Evolutionary conservation across 2,113 vertebrate genomes (phyloP).

Genomic region (Tautogolabrus adspersus): DNA sequence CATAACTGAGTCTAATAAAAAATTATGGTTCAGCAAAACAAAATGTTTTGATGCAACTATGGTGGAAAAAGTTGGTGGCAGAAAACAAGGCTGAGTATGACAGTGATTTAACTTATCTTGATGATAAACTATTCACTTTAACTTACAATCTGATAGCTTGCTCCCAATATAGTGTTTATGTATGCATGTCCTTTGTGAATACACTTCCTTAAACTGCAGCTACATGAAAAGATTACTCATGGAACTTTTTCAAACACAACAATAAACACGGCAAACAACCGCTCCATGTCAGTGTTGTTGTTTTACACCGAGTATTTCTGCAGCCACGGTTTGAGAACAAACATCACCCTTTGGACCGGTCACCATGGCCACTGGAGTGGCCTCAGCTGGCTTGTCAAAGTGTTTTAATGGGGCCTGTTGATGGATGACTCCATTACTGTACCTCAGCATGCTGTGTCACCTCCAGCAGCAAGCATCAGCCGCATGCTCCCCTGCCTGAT

Average conservation of each 20-base stretch:
- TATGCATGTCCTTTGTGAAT: not conserved
- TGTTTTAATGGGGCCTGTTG: slow-evolving; percentile 78
- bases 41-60: too few species aligned
- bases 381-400: slow-evolving; percentile 77
- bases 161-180: not conserved
- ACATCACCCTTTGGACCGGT: slow-evolving; percentile 66
- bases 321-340: slow-evolving; percentile 59
- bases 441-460: slow-evolving; percentile 75
- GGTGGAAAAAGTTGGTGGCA: too few species aligned
- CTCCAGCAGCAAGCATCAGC: slow-evolving; percentile 73
- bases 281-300: not conserved
- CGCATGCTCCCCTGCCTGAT: slow-evolving; percentile 31
- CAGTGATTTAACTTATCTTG: too few species aligned
- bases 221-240: not conserved
- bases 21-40: too few species aligned
- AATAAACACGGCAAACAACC: slow-evolving; percentile 14
- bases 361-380: slow-evolving; percentile 69
- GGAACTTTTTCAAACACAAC: not conserved
- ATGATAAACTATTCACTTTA: too few species aligned
- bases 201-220: not conserved
- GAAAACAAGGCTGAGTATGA: too few species aligned
- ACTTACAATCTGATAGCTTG: not conserved
- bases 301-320: slow-evolving; percentile 30
- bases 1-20: too few species aligned
- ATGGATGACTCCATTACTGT: slow-evolving; percentile 83